Percentiles rank a stretch among this genome's conserved stretches.
These are phyloP conservation scores for Mercenaria mercenaria DNA, from an alignment of 1,140 invertebrate species.

Conservation along the genomic window DNA sequence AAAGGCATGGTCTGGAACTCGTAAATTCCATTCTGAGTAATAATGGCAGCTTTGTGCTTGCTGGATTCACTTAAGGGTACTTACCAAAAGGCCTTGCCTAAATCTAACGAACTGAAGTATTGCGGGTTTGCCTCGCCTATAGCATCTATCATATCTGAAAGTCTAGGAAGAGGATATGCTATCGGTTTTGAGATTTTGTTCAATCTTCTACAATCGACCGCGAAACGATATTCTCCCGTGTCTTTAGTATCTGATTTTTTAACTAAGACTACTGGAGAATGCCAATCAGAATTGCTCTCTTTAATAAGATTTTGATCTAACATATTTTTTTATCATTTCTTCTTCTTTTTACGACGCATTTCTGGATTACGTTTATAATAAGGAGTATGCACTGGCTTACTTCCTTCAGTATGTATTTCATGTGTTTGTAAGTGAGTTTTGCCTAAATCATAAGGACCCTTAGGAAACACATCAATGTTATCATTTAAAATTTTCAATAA, in stretches of 20 bases:
- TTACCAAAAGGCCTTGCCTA: constrained; percentile 55
- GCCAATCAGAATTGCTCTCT: constrained; percentile 7
- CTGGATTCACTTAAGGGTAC: constrained; percentile 32
- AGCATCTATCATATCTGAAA: constrained; percentile 47
- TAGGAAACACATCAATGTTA: constrained; percentile 39
- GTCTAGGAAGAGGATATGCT: constrained; percentile 40
- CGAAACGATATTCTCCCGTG: constrained; percentile 65
- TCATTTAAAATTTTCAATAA: constrained; percentile 10
- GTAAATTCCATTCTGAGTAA: constrained; percentile 43
- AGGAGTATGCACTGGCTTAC: background rate
- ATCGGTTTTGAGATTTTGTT: constrained; percentile 55
- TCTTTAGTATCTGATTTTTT: constrained; percentile 42
- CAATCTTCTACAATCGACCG: constrained; percentile 70
- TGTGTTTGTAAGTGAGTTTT: constrained; percentile 2
- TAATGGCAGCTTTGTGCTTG: constrained; percentile 32
- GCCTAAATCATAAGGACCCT: constrained; percentile 15
- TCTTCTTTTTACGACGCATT: background rate
- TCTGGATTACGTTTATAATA: constrained; percentile 39
- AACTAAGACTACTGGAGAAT: constrained; percentile 63
- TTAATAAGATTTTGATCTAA: background rate
- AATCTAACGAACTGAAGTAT: constrained; percentile 49
- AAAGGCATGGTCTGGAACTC: constrained; percentile 77
- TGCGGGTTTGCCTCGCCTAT: constrained; percentile 51
- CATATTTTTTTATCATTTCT: constrained; percentile 3
- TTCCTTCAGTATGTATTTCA: constrained; percentile 36